phyloP scores from a whole-genome alignment of 1,140 invertebrate species.

The Cecropterus lyciades region DNA sequence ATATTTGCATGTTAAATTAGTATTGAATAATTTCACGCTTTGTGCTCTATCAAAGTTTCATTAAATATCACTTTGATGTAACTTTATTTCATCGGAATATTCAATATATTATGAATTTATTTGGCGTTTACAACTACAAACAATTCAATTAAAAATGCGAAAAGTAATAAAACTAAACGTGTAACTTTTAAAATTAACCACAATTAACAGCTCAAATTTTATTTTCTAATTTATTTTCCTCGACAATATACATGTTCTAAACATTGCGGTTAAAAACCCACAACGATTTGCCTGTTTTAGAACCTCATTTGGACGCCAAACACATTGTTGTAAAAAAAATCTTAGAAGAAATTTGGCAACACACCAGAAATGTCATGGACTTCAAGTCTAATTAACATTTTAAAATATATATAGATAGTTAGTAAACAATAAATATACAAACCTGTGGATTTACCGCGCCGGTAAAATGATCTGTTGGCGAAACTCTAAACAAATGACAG shows the following conservation, averaged over 20 bases:
- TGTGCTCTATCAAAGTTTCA: background rate
- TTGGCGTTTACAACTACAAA: too few relatives aligned
- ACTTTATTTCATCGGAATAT: too few relatives aligned
- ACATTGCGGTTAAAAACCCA: slow-evolving; percentile 18
- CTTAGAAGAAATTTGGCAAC: slow-evolving; percentile 3
- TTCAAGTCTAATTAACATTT: background rate
- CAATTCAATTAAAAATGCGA: too few relatives aligned
- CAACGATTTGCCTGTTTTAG: slow-evolving; percentile 16
- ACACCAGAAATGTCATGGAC: background rate
- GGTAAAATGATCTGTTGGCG: slow-evolving; percentile 49
- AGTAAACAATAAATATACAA: slow-evolving; percentile 49
- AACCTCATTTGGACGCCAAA: background rate
- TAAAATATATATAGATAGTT: slow-evolving; percentile 27
- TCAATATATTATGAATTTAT: too few relatives aligned
- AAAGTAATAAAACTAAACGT: too few relatives aligned
- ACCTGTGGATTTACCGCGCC: slow-evolving; percentile 59
- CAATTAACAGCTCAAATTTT: background rate
- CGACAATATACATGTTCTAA: background rate
- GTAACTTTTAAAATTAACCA: too few relatives aligned
- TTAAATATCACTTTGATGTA: too few relatives aligned
- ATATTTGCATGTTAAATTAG: background rate
- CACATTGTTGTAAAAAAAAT: background rate
- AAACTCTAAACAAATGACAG: slow-evolving; percentile 60
- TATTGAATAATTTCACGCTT: background rate
- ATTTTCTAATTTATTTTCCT: background rate